Evolutionary conservation across 2,888 invertebrate species (phyloP).

Genomic region (Toxonevra muliebris): DNA sequence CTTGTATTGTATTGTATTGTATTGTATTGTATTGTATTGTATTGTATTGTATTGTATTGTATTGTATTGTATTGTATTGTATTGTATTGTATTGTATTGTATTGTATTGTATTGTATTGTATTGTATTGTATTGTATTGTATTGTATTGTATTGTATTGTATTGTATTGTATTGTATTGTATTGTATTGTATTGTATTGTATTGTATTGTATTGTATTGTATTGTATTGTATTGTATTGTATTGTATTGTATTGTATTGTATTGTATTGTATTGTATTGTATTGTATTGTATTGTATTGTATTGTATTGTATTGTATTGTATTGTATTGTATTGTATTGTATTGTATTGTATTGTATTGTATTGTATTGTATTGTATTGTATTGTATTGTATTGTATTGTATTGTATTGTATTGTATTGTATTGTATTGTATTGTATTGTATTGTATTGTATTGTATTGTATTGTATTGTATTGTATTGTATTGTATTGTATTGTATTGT

Average conservation of each 20-base stretch:
- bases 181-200: neutral
- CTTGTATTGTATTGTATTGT: neutral
- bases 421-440: neutral
- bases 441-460: neutral
- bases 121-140: neutral
- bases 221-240: conserved; percentile 1
- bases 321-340: neutral
- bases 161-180: neutral
- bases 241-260: neutral
- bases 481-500: neutral
- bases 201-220: neutral
- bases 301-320: neutral
- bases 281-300: neutral
- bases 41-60: neutral
- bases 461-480: neutral
- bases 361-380: conserved; percentile 1
- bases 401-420: neutral
- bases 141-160: neutral
- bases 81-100: neutral
- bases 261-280: neutral
- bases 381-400: neutral
- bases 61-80: neutral
- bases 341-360: conserved; percentile 9
- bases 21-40: neutral
- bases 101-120: neutral